Conservation (phyloP, 2,888 invertebrate species). For the Calliopum simillimum region DNA sequence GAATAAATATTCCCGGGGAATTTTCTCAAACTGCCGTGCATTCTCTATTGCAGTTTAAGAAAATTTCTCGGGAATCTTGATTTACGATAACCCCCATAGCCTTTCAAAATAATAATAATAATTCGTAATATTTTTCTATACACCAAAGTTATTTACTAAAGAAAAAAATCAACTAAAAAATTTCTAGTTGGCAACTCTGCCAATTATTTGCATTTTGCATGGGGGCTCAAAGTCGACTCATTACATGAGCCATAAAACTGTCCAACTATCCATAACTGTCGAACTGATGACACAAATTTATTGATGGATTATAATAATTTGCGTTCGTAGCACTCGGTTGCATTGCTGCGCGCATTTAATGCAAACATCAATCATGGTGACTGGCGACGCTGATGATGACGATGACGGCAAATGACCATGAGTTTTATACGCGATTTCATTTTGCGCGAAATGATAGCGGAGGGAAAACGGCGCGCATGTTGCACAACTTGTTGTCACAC, state of each 20-base stretch:
- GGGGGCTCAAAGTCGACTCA: slow-evolving; percentile 10
- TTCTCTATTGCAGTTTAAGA: too few species aligned
- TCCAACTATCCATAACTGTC: slow-evolving; percentile 56
- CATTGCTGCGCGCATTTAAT: slow-evolving; percentile 24
- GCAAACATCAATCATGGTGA: slow-evolving; percentile 42
- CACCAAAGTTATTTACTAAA: too few species aligned
- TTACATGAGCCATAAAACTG: slow-evolving; percentile 28
- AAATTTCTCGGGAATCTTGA: too few species aligned
- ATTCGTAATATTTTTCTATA: too few species aligned
- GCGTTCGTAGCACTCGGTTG: slow-evolving; percentile 24
- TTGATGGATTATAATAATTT: slow-evolving; percentile 57
- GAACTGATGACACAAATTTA: slow-evolving; percentile 52
- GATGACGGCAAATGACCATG: too few species aligned
- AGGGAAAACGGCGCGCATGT: neutral
- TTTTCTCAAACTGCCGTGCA: too few species aligned
- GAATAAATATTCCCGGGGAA: too few species aligned
- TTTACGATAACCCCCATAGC: too few species aligned
- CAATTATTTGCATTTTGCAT: neutral
- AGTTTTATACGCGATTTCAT: neutral
- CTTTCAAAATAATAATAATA: too few species aligned
- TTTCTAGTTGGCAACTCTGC: neutral
- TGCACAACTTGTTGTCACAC: neutral
- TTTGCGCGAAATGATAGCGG: neutral
- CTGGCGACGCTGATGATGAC: slow-evolving; percentile 7
- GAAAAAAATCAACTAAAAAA: too few species aligned